phyloP scores from a whole-genome alignment of 2,113 vertebrate species.

The Nothobranchius furzeri region DNA sequence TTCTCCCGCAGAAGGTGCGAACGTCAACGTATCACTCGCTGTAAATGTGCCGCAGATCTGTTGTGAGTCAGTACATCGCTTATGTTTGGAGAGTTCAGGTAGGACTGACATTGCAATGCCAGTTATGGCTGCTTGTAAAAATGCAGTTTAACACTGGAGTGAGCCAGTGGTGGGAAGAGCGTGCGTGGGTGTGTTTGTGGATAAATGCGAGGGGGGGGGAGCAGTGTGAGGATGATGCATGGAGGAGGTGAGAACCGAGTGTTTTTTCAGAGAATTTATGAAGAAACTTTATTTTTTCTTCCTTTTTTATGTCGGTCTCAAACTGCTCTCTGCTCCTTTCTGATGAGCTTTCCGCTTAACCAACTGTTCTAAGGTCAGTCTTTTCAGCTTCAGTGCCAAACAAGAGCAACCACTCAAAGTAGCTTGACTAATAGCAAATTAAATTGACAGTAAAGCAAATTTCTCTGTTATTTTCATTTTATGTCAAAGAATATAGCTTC shows the following conservation, averaged over 20 bases:
- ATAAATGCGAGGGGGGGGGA: constrained; percentile 16
- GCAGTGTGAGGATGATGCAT: constrained; percentile 29
- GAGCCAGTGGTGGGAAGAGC: constrained; percentile 40
- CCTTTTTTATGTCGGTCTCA: constrained; percentile 32
- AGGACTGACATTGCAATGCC: constrained; percentile 51
- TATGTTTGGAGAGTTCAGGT: constrained; percentile 36
- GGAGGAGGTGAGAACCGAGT: constrained; percentile 57
- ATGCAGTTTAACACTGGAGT: constrained; percentile 37
- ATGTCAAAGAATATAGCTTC: too few relatives aligned
- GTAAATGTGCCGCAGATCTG: constrained; percentile 37
- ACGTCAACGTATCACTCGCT: constrained; percentile 45
- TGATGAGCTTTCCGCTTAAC: constrained; percentile 60
- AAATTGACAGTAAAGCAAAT: constrained; percentile 33
- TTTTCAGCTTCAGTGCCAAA: constrained; percentile 43
- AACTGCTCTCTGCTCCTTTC: constrained; percentile 45
- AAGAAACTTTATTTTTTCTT: constrained; percentile 18
- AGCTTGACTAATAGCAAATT: constrained; percentile 29
- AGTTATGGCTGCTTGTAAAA: constrained; percentile 43
- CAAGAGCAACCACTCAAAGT: background rate
- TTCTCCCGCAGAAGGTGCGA: constrained; percentile 41
- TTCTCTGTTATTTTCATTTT: constrained; percentile 20
- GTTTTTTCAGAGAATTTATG: constrained; percentile 50
- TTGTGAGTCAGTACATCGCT: constrained; percentile 17
- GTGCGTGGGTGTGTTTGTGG: constrained; percentile 41
- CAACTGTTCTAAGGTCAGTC: constrained; percentile 61